Conservation (phyloP, 2,113 vertebrate genomes). For the Dipodomys stephensi region DNA sequence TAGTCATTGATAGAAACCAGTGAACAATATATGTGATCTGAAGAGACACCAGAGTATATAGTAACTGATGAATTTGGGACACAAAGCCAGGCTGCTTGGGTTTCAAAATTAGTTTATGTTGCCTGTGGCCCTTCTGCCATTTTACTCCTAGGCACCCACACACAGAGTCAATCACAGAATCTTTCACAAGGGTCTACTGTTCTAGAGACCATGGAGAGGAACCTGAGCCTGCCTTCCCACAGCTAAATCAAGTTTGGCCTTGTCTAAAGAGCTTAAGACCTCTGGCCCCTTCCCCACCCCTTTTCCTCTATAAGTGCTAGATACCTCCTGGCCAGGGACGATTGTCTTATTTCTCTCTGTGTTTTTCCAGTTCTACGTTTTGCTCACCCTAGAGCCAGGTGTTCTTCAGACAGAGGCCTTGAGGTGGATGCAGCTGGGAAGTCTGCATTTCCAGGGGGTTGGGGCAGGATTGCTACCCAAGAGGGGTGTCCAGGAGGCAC, state of each 20-base stretch:
- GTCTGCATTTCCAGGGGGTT: not conserved
- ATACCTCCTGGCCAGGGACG: not conserved
- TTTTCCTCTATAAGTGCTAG: not conserved
- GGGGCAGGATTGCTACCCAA: not conserved
- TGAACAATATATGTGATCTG: too few species aligned
- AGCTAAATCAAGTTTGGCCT: not conserved
- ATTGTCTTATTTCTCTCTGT: not conserved
- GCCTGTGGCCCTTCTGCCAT: not conserved
- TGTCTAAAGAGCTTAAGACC: not conserved
- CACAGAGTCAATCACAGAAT: not conserved
- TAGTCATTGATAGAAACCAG: too few species aligned
- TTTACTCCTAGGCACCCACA: not conserved
- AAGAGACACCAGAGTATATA: too few species aligned
- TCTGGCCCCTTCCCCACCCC: not conserved
- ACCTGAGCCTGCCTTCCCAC: not conserved
- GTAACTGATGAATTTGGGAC: not conserved
- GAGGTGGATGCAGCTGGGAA: not conserved
- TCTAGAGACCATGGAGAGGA: not conserved
- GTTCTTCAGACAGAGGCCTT: not conserved
- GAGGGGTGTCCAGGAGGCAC: not conserved
- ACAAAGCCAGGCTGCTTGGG: not conserved
- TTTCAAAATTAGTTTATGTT: not conserved
- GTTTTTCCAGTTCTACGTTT: not conserved
- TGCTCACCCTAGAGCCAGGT: not conserved
- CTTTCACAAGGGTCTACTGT: not conserved